Conservation (phyloP, 2,888 invertebrate species). For the Sepiola atlantica region DNA sequence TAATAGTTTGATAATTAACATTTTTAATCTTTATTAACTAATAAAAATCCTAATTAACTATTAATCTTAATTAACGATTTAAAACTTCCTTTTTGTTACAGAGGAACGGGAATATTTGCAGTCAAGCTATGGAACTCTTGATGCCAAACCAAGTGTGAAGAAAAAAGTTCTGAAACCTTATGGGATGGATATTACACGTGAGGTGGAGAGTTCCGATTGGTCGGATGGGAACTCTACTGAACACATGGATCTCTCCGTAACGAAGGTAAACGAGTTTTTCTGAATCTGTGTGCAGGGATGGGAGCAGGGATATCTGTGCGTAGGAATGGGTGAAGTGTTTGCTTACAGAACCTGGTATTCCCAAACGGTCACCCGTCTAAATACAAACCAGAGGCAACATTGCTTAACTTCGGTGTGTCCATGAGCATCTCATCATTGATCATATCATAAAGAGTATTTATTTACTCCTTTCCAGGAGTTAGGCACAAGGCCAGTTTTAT, state of each 20-base stretch:
- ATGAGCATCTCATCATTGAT: too few relatives aligned
- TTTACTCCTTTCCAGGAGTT: too few relatives aligned
- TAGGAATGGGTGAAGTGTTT: background rate
- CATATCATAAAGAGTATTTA: too few relatives aligned
- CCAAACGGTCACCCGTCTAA: too few relatives aligned
- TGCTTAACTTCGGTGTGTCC: too few relatives aligned
- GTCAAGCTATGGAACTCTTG: background rate
- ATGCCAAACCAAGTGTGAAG: background rate
- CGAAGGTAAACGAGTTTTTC: background rate
- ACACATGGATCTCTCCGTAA: constrained; percentile 35
- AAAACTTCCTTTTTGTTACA: background rate
- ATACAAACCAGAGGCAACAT: too few relatives aligned
- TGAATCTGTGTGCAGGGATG: background rate
- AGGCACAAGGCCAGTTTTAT: too few relatives aligned
- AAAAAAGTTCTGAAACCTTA: background rate
- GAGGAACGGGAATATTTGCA: background rate
- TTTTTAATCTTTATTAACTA: too few relatives aligned
- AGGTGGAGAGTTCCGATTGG: constrained; percentile 40
- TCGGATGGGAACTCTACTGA: constrained; percentile 35
- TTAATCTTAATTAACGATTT: too few relatives aligned
- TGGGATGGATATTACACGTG: background rate
- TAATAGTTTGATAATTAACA: too few relatives aligned
- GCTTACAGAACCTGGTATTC: too few relatives aligned
- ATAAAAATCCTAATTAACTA: too few relatives aligned
- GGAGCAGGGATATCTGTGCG: background rate